Base-by-base conservation (phyloP, 2,888 invertebrate species). In the Athetis lepigone region DNA sequence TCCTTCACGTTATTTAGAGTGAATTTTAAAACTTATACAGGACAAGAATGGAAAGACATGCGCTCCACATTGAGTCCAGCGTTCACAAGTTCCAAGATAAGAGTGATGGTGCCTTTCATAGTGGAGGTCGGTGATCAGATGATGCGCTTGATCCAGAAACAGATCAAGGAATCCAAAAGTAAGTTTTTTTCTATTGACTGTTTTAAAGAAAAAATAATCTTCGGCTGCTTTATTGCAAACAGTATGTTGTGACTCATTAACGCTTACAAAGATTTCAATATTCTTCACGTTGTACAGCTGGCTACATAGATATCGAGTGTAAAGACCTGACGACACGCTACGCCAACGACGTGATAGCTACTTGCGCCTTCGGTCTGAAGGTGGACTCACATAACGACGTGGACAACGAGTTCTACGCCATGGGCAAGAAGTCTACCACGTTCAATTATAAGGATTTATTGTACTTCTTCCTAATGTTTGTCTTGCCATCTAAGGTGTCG, bases 401-500 rank as follows among this genome's bases (percentile, higher is more conserved):
- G 2, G 84, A 95, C 1, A 96, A 96, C 72, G 88, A 95, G 51
- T 96, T 96, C 81, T 96, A 95, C 72, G 49, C 78, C 18, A 93
- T 90, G 89, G 96, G 95, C 3, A 95, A 94, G 66, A 83, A 84
- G 16, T 80, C 92, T 6, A 93, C 95, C 3, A 75, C 75, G 4
- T 94, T 95, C 56, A 81, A 62, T 1, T 81, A 82, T 3, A 47
- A 52, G 2, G 75, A 82, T 40, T 56, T 84, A n/a, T 4, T 88
- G 0, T 72, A 75, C 3, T 74, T 88, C 4, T 64, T 89, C 6
- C 70, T 84, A 1, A 70, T 80, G 39, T 23, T 68, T 0, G 75
- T 73, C 29, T 54, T 67, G 18, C 87, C 87, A n/a, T n/a, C n/a
- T 0, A 71, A 46, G 6, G 1, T 87, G 1, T 66, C 76, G 19